phyloP scores from a whole-genome alignment of 1,140 invertebrate species.

The Radopholus similis region DNA sequence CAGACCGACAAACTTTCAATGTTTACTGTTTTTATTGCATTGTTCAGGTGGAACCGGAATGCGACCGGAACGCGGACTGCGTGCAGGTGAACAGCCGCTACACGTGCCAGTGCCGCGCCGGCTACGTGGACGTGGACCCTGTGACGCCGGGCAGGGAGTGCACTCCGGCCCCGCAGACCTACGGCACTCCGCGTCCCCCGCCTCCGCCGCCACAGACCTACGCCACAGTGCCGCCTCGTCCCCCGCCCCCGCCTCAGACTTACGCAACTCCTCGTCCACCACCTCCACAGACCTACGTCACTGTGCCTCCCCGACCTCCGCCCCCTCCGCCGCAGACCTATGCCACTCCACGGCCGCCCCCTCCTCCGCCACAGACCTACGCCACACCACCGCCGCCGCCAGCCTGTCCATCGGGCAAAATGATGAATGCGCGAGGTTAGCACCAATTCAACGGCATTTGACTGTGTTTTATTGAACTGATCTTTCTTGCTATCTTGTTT shows the following conservation, averaged over 20 bases:
- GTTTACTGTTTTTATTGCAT: too few species aligned
- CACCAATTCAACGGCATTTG: not conserved
- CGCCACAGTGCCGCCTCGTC: slow-evolving; percentile 33
- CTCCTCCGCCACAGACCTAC: slow-evolving; percentile 43
- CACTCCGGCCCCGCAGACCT: too few species aligned
- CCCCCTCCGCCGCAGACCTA: too few species aligned
- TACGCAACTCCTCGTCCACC: slow-evolving; percentile 50
- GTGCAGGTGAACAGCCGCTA: slow-evolving; percentile 53
- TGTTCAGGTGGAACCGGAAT: slow-evolving; percentile 33
- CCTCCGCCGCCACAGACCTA: slow-evolving; percentile 44
- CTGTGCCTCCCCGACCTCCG: slow-evolving; percentile 14
- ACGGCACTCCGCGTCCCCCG: slow-evolving; percentile 47
- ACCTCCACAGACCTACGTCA: slow-evolving; percentile 42
- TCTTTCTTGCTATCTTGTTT: too few species aligned
- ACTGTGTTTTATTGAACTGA: too few species aligned
- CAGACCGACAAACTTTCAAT: too few species aligned
- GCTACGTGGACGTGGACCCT: slow-evolving; percentile 54
- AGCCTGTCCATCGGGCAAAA: slow-evolving; percentile 40
- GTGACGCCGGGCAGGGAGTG: slow-evolving; percentile 51
- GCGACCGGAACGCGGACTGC: slow-evolving; percentile 57
- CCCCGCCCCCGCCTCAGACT: not conserved
- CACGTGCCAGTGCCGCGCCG: slow-evolving; percentile 55
- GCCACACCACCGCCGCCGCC: slow-evolving; percentile 38
- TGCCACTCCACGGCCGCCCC: slow-evolving; percentile 48
- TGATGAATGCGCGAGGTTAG: slow-evolving; percentile 42